These are phyloP conservation scores for Delia radicum DNA, from an alignment of 1,140 invertebrate species.

Conservation along the genomic window DNA sequence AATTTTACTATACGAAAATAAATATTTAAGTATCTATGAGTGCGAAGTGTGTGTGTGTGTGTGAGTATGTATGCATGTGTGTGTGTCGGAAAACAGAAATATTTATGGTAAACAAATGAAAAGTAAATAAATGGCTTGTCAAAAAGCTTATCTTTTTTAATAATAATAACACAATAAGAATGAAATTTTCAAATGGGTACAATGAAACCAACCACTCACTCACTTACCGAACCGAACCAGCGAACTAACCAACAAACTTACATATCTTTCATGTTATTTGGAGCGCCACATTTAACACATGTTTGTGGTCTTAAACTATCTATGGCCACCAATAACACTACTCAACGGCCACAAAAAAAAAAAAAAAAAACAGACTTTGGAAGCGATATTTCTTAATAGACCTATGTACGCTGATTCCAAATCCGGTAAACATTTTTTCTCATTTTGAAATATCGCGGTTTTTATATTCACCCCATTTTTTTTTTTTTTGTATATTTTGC, in stretches of 20 bases:
- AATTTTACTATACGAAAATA: background rate
- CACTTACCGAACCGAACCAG: too few species aligned
- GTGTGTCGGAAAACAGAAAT: background rate
- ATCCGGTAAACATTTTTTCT: too few species aligned
- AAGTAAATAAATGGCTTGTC: conserved; percentile 18
- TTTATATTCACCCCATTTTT: too few species aligned
- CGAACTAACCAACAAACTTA: background rate
- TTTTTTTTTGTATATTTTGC: too few species aligned
- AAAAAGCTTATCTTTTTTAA: conserved; percentile 14
- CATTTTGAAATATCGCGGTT: too few species aligned
- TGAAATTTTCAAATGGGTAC: background rate
- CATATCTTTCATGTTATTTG: background rate
- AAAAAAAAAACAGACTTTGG: too few species aligned
- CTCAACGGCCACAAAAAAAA: too few species aligned
- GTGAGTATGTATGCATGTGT: background rate
- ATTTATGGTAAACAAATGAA: background rate
- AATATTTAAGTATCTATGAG: background rate
- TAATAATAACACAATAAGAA: background rate
- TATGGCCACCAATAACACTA: too few species aligned
- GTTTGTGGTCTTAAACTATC: too few species aligned
- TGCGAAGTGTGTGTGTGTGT: background rate
- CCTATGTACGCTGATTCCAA: too few species aligned
- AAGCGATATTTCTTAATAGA: too few species aligned
- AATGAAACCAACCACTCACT: too few species aligned
- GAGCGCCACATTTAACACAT: background rate